Base-by-base conservation (phyloP, 2,113 vertebrate species). In the Paraplagusia blochii region DNA sequence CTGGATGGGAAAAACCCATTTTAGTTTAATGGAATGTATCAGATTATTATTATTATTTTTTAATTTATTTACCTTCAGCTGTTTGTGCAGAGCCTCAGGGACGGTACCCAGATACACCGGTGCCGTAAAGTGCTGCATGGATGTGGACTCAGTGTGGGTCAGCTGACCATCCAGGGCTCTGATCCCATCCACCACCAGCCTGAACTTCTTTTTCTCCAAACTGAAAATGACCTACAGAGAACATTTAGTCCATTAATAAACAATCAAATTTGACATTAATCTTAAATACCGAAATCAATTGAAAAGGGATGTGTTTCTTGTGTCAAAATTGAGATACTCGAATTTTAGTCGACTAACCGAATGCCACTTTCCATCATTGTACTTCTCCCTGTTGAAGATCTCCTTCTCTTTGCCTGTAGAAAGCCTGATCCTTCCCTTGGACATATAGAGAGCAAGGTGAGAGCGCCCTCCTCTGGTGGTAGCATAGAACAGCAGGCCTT, bases 361-460 rank as follows among this genome's bases (percentile, higher is more conserved):
- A 81, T 98, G 95, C 96, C 96, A 98, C 15, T 91, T 91, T 17
- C 94, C 93, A 9, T 98, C 92, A 0, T 88, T 93, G 89, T 90
- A 93, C 77, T 92, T 94, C 62, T 89, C 84, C 74, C 83, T 89
- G 81, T 91, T 95, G 81, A 88, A 95, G 57, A 98, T 92, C 80
- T 90, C 92, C 45, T 85, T 76, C 19, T 80, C 82, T 57, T 81
- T 92, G 53, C 88, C 90, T 14, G 88, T 65, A 16, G 90, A 91
- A 67, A 97, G 90, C 35, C 94, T 68, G 69, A 95, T 90, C 47
- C 71, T 89, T 53, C 96, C 95, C 55, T 94, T 96, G 16, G 92
- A 92, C 80, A 97, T 68, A 61, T 93, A 93, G 8, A 98, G 88
- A 47, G 92, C 89, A 18, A 95, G 58, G 0, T 92, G 93, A 68